A percentile compares a stretch with the other conserved stretches of the same genome.
Evolutionary conservation across 1,140 invertebrate species (phyloP).

Genomic region (Phymorhynchus buccinoides): DNA sequence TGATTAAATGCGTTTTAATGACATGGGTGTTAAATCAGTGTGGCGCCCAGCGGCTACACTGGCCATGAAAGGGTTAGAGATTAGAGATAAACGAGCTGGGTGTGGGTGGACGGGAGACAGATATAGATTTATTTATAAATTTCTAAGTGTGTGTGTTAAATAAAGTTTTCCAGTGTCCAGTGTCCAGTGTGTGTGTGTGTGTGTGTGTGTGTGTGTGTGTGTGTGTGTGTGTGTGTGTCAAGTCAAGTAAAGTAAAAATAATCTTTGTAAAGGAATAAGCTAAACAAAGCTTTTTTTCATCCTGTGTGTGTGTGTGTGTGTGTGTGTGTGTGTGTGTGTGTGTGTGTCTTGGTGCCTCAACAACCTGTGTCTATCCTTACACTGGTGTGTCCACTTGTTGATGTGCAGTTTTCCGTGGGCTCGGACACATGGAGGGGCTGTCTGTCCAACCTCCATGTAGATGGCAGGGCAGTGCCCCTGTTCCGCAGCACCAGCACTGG

Average conservation of each 20-base stretch:
- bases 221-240: background rate
- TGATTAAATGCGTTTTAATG: too few relatives aligned
- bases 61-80: too few relatives aligned
- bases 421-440: conserved; percentile 35
- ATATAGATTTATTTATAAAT: too few relatives aligned
- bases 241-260: too few relatives aligned
- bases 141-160: too few relatives aligned
- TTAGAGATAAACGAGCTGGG: too few relatives aligned
- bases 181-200: conserved; percentile 24
- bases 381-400: background rate
- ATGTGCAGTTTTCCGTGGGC: conserved; percentile 24
- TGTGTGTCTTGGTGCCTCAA: background rate
- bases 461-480: conserved; percentile 27
- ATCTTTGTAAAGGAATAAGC: too few relatives aligned
- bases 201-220: conserved; percentile 19
- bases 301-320: conserved; percentile 27
- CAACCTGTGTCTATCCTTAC: background rate
- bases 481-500: conserved; percentile 32
- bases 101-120: too few relatives aligned
- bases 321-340: conserved; percentile 29
- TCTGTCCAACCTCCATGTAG: conserved; percentile 32
- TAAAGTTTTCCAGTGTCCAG: too few relatives aligned
- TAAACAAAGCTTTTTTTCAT: too few relatives aligned
- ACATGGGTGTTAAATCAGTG: too few relatives aligned
- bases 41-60: too few relatives aligned